These are phyloP conservation scores for Brenthis ino DNA, from an alignment of 2,888 invertebrate genomes.

Conservation along the genomic window DNA sequence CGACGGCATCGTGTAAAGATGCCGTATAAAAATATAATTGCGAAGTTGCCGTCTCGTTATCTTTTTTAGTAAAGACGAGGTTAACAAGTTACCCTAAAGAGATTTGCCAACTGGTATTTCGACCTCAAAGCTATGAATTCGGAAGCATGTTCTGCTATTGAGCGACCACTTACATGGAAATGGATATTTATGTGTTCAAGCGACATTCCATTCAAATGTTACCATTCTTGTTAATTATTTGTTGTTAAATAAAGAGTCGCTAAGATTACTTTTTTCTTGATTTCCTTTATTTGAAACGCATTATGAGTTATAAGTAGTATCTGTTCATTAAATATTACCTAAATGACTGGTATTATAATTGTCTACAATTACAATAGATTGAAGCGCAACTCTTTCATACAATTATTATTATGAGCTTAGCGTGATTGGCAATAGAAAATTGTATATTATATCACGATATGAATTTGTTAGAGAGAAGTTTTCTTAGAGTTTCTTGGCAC, in stretches of 20 bases:
- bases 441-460: background rate
- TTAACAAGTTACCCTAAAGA: constrained; percentile 38
- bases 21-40: background rate
- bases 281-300: background rate
- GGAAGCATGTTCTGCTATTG: constrained; percentile 41
- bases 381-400: constrained; percentile 1
- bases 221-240: constrained; percentile 1
- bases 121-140: constrained; percentile 42
- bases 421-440: background rate
- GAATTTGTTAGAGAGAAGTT: background rate
- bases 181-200: constrained; percentile 30
- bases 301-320: background rate
- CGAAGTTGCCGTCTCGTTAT: background rate
- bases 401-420: background rate
- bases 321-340: background rate
- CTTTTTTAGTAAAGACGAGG: constrained; percentile 26
- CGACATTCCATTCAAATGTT: constrained; percentile 18
- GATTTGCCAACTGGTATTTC: constrained; percentile 34
- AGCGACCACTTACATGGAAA: constrained; percentile 33
- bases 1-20: background rate
- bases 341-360: background rate
- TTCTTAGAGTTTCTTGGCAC: background rate
- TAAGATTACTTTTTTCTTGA: background rate
- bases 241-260: background rate
- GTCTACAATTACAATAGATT: background rate